Percentiles rank a stretch among this genome's conserved stretches.
Evolutionary conservation across 2,888 invertebrate genomes (phyloP).

Genomic region (Choristoneura rosaceana): DNA sequence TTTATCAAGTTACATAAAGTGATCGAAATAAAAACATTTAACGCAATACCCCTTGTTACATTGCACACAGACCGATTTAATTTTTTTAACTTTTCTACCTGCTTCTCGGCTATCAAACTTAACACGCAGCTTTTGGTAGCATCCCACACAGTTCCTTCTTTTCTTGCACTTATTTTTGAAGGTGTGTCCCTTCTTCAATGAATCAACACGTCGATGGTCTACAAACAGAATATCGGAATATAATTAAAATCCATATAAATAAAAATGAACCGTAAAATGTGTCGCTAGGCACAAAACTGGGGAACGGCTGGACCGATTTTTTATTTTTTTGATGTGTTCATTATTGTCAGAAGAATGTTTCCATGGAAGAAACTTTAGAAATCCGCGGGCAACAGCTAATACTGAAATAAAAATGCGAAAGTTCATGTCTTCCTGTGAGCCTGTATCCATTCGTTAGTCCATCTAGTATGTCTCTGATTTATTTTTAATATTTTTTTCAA

Average conservation of each 20-base stretch:
- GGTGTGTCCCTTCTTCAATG: not conserved
- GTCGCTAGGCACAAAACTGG: too few species aligned
- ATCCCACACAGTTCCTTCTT: not conserved
- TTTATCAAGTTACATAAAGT: not conserved
- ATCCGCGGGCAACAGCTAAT: too few species aligned
- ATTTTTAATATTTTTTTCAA: too few species aligned
- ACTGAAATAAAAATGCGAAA: too few species aligned
- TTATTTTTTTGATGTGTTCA: too few species aligned
- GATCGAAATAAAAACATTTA: not conserved
- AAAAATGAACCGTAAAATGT: not conserved
- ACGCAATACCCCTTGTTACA: conserved; percentile 1
- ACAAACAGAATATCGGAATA: not conserved
- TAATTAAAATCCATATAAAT: not conserved
- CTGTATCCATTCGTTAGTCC: too few species aligned
- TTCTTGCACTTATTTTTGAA: not conserved
- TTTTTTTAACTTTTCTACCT: not conserved
- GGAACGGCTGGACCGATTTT: too few species aligned
- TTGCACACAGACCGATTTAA: not conserved
- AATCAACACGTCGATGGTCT: not conserved
- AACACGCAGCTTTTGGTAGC: not conserved
- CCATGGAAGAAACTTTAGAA: too few species aligned
- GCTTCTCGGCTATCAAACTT: not conserved
- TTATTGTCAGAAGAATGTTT: too few species aligned
- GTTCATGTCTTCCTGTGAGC: too few species aligned
- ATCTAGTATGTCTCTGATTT: too few species aligned